Conservation (phyloP, 2,888 invertebrate species). For the Eucriotettix oculatus region DNA sequence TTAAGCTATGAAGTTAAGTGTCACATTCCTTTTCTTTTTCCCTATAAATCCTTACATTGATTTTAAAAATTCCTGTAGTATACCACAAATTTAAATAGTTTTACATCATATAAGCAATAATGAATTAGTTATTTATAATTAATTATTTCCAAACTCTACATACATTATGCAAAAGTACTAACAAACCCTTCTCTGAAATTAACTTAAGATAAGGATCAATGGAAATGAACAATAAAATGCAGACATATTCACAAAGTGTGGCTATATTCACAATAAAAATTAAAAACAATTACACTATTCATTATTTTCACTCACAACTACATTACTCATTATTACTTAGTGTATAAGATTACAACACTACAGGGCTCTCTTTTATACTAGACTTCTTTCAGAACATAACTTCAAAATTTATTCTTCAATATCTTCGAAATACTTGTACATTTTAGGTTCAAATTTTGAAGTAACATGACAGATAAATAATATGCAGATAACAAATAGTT, state of each 20-base stretch:
- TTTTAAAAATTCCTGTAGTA: no score
- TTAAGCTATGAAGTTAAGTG: no score
- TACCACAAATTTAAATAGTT: no score
- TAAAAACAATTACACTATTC: slow-evolving; percentile 6
- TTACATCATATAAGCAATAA: no score
- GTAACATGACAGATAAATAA: slow-evolving; percentile 9
- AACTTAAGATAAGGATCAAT: background rate
- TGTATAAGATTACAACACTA: slow-evolving; percentile 8
- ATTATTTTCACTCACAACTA: slow-evolving; percentile 9
- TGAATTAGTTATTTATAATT: no score
- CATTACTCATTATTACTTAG: slow-evolving; percentile 5
- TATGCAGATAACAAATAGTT: background rate
- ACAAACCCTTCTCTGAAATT: background rate
- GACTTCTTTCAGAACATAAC: slow-evolving; percentile 3
- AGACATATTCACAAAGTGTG: slow-evolving; percentile 11
- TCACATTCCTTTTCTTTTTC: no score
- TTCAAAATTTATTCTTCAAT: slow-evolving; percentile 2
- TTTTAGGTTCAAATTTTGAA: slow-evolving; percentile 1
- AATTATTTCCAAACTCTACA: no score
- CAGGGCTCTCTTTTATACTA: slow-evolving; percentile 3
- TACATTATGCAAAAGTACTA: no score
- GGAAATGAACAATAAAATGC: slow-evolving; percentile 2
- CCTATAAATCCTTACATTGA: no score
- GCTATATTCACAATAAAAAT: slow-evolving; percentile 13
- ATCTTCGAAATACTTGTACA: slow-evolving; percentile 6